A percentile compares a stretch with the other conserved stretches of the same genome.
Conservation (phyloP, 2,888 invertebrate species). For the Sphinx pinastri region DNA sequence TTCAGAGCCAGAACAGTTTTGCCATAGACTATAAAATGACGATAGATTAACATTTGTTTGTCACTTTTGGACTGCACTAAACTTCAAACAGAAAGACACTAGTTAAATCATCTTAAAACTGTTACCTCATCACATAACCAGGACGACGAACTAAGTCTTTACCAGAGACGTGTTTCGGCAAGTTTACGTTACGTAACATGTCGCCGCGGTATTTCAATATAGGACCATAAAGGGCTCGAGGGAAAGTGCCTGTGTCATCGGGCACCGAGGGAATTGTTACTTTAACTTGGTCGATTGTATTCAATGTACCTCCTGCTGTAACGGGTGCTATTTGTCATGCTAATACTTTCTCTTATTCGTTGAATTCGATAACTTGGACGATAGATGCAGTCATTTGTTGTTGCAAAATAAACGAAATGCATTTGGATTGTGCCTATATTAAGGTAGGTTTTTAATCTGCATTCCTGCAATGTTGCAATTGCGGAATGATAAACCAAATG, state of each 20-base stretch:
- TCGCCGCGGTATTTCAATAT: conserved; percentile 38
- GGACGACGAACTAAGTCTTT: background rate
- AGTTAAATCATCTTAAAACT: background rate
- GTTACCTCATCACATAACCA: background rate
- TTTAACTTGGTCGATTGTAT: conserved; percentile 41
- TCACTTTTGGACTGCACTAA: background rate
- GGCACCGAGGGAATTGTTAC: conserved; percentile 48
- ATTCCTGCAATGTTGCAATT: too few species aligned
- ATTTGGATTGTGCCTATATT: too few species aligned
- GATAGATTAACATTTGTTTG: too few species aligned
- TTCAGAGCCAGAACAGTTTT: background rate
- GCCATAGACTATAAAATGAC: too few species aligned
- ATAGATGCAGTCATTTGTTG: background rate
- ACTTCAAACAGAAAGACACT: background rate
- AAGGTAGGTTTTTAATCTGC: too few species aligned
- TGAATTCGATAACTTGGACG: background rate
- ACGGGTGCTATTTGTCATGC: conserved; percentile 18
- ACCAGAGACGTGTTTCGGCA: background rate
- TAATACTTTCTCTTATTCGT: background rate
- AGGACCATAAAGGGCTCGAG: background rate
- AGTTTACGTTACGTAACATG: conserved; percentile 14
- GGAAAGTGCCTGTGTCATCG: conserved; percentile 30
- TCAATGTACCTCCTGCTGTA: conserved; percentile 3
- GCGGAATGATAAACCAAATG: background rate
- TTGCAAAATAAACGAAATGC: too few species aligned